These are phyloP conservation scores for Drosophila lowei DNA, from an alignment of 1,140 invertebrate species.

Conservation along the genomic window DNA sequence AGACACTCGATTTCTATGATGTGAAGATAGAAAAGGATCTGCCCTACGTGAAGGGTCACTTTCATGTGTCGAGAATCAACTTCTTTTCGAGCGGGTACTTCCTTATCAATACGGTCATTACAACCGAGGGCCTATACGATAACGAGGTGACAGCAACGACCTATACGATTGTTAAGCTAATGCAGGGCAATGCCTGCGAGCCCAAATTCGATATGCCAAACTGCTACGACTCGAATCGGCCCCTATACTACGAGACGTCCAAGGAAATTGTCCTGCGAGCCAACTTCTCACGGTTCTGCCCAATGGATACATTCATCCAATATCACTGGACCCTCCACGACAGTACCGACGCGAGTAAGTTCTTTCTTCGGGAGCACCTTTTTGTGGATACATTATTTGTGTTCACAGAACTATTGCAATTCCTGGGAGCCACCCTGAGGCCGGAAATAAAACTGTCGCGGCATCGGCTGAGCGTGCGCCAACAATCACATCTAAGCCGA, in stretches of 20 bases:
- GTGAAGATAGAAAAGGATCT: slow-evolving; percentile 5
- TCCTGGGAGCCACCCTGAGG: slow-evolving; percentile 36
- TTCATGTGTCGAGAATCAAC: slow-evolving; percentile 28
- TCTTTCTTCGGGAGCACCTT: neutral
- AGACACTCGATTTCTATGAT: slow-evolving; percentile 33
- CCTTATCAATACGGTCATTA: slow-evolving; percentile 17
- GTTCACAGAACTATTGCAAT: slow-evolving; percentile 27
- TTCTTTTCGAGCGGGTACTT: slow-evolving; percentile 32
- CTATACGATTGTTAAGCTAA: slow-evolving; percentile 23
- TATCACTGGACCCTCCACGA: slow-evolving; percentile 54
- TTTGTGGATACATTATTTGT: too few relatives aligned
- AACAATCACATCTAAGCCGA: slow-evolving; percentile 33
- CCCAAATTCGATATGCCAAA: slow-evolving; percentile 28
- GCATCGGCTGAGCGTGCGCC: slow-evolving; percentile 27
- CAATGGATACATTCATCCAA: slow-evolving; percentile 44
- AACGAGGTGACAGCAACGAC: slow-evolving; percentile 1
- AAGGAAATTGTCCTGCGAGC: slow-evolving; percentile 34
- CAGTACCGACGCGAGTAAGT: slow-evolving; percentile 44
- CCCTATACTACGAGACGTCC: slow-evolving; percentile 41
- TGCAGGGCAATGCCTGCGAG: slow-evolving; percentile 20
- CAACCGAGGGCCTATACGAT: slow-evolving; percentile 16
- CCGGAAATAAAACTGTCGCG: slow-evolving; percentile 38
- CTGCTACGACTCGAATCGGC: slow-evolving; percentile 33
- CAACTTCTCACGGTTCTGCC: slow-evolving; percentile 32
- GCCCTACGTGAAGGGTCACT: slow-evolving; percentile 35